phyloP scores from a whole-genome alignment of 2,797 vertebrate genomes.

The Champsocephalus esox region DNA sequence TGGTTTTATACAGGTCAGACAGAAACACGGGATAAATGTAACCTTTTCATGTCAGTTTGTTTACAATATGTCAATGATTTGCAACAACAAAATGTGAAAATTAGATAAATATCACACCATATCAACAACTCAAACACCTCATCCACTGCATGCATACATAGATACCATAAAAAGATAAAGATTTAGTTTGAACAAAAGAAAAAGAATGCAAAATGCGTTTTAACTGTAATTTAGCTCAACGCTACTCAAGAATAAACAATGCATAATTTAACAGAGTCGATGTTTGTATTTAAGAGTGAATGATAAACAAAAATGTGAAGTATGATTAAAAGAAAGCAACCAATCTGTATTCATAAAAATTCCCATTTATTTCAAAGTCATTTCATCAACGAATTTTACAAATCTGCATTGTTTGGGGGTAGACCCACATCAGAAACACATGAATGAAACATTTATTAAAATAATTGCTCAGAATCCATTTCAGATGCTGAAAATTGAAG shows the following conservation, averaged over 20 bases:
- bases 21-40: slow-evolving; percentile 11
- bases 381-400: slow-evolving; percentile 76
- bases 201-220: slow-evolving; percentile 39
- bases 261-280: slow-evolving; percentile 12
- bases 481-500: slow-evolving; percentile 47
- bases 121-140: neutral
- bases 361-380: slow-evolving; percentile 78
- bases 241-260: slow-evolving; percentile 29
- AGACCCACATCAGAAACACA: slow-evolving; percentile 51
- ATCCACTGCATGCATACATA: neutral
- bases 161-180: neutral
- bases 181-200: neutral
- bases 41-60: neutral
- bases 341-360: slow-evolving; percentile 69
- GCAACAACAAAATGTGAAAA: neutral
- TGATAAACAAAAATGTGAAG: slow-evolving; percentile 30
- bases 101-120: neutral
- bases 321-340: slow-evolving; percentile 42
- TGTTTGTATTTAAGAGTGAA: slow-evolving; percentile 23
- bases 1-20: neutral
- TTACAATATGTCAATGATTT: neutral
- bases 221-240: slow-evolving; percentile 39
- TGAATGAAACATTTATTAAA: slow-evolving; percentile 72
- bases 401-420: slow-evolving; percentile 50
- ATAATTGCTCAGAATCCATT: slow-evolving; percentile 57